Evolutionary conservation across 2,797 vertebrate species (phyloP).

Genomic region (Sebastes jordani): DNA sequence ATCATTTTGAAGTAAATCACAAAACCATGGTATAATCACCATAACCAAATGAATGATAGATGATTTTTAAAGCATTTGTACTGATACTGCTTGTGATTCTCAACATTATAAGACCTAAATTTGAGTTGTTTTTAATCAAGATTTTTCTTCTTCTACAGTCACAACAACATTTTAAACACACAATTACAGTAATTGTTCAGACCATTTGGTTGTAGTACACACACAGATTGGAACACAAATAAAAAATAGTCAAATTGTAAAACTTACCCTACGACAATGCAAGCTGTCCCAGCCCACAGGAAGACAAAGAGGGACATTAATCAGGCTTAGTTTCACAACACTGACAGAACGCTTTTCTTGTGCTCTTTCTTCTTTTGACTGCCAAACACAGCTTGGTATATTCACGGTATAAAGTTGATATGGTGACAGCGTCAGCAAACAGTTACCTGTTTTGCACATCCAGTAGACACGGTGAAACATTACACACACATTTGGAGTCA

Average conservation of each 20-base stretch:
- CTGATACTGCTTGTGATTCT: not conserved
- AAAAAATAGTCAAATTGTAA: not conserved
- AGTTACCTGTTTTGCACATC: not conserved
- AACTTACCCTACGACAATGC: not conserved
- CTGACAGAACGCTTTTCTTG: not conserved
- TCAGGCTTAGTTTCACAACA: not conserved
- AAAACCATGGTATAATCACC: not conserved
- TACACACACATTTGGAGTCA: too few relatives aligned
- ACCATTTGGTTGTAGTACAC: not conserved
- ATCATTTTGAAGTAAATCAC: not conserved
- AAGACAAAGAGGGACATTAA: not conserved
- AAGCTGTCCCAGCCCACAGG: not conserved
- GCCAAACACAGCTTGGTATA: not conserved
- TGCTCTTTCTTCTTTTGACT: not conserved
- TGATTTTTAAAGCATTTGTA: not conserved
- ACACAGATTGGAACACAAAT: not conserved
- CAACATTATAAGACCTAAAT: not conserved
- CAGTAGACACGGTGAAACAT: not conserved
- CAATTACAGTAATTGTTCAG: not conserved
- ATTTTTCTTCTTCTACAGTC: not conserved
- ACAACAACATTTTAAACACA: not conserved
- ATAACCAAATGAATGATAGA: not conserved
- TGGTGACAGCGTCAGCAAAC: not conserved
- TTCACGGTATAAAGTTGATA: not conserved
- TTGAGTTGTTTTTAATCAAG: not conserved